Evolutionary conservation across 2,797 vertebrate species (phyloP).

Genomic region (Myotis planiceps): DNA sequence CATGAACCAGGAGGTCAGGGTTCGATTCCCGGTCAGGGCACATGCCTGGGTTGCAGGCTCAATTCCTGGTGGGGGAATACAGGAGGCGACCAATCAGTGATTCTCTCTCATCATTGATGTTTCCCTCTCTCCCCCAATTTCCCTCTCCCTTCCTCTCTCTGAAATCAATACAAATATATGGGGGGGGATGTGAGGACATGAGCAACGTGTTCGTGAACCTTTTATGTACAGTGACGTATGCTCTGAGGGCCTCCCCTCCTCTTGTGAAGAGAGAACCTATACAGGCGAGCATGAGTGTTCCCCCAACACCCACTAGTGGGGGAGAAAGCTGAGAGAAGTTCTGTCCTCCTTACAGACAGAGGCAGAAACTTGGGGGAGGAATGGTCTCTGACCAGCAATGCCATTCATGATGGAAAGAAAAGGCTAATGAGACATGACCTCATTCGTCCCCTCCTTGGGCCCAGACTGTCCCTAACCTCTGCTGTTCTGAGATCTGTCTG

Average conservation of each 20-base stretch:
- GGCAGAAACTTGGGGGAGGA: not conserved
- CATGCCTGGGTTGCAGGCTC: too few relatives aligned
- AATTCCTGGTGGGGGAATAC: too few relatives aligned
- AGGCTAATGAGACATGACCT: not conserved
- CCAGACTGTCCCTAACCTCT: not conserved
- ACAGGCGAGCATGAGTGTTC: not conserved
- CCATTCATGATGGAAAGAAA: not conserved
- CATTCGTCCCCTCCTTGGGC: not conserved
- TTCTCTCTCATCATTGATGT: too few relatives aligned
- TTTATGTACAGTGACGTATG: not conserved
- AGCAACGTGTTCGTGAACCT: not conserved
- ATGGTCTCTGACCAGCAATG: not conserved
- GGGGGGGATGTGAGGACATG: too few relatives aligned
- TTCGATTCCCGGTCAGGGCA: too few relatives aligned
- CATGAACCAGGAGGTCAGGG: too few relatives aligned
- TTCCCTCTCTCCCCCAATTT: too few relatives aligned
- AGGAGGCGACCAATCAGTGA: too few relatives aligned
- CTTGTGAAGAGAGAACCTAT: not conserved
- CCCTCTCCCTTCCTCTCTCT: too few relatives aligned
- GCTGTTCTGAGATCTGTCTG: not conserved
- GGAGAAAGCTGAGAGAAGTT: not conserved
- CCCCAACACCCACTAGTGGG: not conserved
- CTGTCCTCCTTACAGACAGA: not conserved
- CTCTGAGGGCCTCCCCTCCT: not conserved
- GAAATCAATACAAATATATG: too few relatives aligned